Evolutionary conservation across 2,113 vertebrate genomes (phyloP), one percentile per base, ranked within the genome.

Genomic region (Pithys albifrons): DNA sequence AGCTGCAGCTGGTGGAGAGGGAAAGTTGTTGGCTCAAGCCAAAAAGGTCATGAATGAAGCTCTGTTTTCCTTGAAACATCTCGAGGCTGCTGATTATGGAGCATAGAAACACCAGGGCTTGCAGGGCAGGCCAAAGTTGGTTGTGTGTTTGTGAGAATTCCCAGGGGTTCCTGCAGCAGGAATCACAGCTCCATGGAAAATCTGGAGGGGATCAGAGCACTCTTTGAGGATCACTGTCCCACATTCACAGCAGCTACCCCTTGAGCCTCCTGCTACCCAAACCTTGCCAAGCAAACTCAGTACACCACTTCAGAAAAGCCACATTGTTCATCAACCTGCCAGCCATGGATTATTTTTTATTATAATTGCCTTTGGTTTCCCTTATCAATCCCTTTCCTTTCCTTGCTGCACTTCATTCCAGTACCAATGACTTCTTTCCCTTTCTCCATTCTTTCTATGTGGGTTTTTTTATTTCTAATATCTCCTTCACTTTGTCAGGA

Each of bases 101-200:
- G 52, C 62, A 55, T 0, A 1, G 75, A 69, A 88, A 51, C 27
- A 19, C 39, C 0, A 0, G 7, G 19, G 48, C 52, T 48, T 39
- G 27, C 46, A 27, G 37, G 33, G 33, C 20, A 37, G 49, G n/a
- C 79, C n/a, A 8, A 52, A 48, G 31, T 2, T 69, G 8, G 6
- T 18, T 46, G 45, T 52, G 41, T 20, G 37, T 37, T 45, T 27
- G 49, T 27, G 14, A 15, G 64, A 76, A 10, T 13, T 35, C n/a
- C 14, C 11, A 8, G 22, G 19, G 3, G 6, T 27, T 73, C 23
- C 74, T 43, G 24, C 29, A 65, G 33, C 16, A 31, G 73, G 35
- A 66, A 8, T 28, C 35, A 39, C 2, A 4, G 39, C 41, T 61
- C 55, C 43, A 9, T 19, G 20, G 46, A 39, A 20, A 33, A 73